Evolutionary conservation across 2,113 vertebrate species (phyloP).

Genomic region (Leucopternis melanops): DNA sequence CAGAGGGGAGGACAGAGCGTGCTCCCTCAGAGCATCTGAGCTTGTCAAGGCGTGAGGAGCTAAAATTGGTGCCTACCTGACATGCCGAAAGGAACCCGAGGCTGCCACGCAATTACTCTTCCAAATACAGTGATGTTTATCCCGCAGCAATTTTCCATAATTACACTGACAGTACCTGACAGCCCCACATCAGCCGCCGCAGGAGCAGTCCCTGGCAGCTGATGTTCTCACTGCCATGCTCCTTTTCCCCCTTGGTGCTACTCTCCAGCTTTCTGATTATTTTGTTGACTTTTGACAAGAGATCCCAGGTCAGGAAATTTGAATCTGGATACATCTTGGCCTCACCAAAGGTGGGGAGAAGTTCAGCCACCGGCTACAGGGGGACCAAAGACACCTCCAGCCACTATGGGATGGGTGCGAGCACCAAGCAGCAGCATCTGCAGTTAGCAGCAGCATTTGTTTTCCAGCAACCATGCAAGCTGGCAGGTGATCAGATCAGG

Average conservation of each 20-base stretch:
- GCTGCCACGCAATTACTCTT: background rate
- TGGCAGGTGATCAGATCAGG: background rate
- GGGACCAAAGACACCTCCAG: background rate
- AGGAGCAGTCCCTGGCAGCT: background rate
- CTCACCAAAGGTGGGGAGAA: background rate
- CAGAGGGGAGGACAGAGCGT: background rate
- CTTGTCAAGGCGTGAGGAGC: background rate
- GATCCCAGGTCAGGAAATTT: background rate
- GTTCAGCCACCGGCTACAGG: background rate
- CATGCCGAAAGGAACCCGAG: background rate
- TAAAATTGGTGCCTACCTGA: background rate
- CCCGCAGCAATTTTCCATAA: background rate
- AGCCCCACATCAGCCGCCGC: background rate
- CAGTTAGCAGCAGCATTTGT: too few relatives aligned
- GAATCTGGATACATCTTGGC: background rate
- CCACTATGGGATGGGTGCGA: rapidly evolving
- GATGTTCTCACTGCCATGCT: background rate
- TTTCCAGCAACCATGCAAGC: background rate
- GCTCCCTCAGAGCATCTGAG: background rate
- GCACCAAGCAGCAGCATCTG: background rate
- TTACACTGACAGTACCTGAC: background rate
- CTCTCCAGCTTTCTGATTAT: background rate
- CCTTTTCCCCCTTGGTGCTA: background rate
- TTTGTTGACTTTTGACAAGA: background rate
- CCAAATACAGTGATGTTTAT: background rate